Conservation (phyloP, 2,797 vertebrate species). For the Merluccius polli region DNA sequence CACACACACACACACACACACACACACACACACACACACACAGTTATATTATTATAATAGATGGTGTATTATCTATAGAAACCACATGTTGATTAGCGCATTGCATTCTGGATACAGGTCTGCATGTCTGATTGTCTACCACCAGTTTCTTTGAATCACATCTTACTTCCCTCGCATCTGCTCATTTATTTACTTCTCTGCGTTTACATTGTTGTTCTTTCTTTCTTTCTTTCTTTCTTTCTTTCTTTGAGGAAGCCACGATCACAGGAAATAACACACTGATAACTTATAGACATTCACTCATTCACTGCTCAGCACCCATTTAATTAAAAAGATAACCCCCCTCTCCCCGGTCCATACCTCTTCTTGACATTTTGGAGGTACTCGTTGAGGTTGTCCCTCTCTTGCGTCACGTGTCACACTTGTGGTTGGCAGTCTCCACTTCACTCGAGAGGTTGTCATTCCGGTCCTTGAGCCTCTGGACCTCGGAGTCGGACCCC, state of each 20-base stretch:
- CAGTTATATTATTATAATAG: background rate
- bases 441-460: slow-evolving; percentile 92
- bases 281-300: background rate
- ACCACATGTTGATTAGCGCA: background rate
- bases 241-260: background rate
- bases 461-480: slow-evolving; percentile 96
- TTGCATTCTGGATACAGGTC: background rate
- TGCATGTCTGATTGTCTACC: background rate
- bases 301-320: background rate
- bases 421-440: slow-evolving; percentile 85
- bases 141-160: background rate
- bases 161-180: background rate
- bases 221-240: background rate
- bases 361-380: slow-evolving; percentile 92
- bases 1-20: background rate
- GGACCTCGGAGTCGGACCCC: slow-evolving; percentile 82
- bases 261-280: background rate
- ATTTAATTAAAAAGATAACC: too few relatives aligned
- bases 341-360: slow-evolving; percentile 60
- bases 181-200: background rate
- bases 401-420: slow-evolving; percentile 87
- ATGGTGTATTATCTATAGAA: background rate
- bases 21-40: background rate
- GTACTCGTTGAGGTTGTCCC: slow-evolving; percentile 93
- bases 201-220: background rate